Base-by-base conservation (phyloP, 2,888 invertebrate species). In the Pseudococcus jackbeardsleyi region DNA sequence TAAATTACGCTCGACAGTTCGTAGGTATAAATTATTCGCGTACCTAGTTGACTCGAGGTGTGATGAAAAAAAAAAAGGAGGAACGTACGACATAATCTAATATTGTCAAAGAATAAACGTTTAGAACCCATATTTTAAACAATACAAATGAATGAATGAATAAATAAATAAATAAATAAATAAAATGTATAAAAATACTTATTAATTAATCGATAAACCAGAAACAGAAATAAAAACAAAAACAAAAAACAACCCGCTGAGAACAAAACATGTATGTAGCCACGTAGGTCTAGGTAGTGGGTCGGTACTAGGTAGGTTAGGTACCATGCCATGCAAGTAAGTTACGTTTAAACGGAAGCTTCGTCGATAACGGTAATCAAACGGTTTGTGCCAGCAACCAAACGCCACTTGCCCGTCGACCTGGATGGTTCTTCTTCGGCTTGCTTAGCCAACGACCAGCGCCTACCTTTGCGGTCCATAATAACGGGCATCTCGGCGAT, bases 281-380 rank as follows among this genome's bases (percentile, higher is more conserved):
- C n/a, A n/a, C n/a, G n/a, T n/a, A n/a, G n/a, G n/a, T n/a, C n/a
- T n/a, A n/a, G n/a, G n/a, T n/a, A n/a, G n/a, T n/a, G n/a, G n/a
- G n/a, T n/a, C n/a, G n/a, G n/a, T n/a, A n/a, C n/a, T n/a, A n/a
- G n/a, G n/a, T n/a, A n/a, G n/a, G n/a, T n/a, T n/a, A n/a, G n/a
- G n/a, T n/a, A n/a, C n/a, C n/a, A n/a, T n/a, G n/a, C n/a, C n/a
- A n/a, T n/a, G n/a, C n/a, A n/a, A n/a, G n/a, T n/a, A n/a, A n/a
- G n/a, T 39, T 39, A 42, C 9, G 42, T 68, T 46, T 91, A 92
- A 90, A 92, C 91, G 89, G 92, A 92, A 89, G 95, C 95, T 91
- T 95, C 95, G 91, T 95, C 95, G 91, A 95, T 95, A 91, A 95
- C 95, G 90, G 95, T 95, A 90, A 95, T 95, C 91, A 95, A 93